Conservation (phyloP, 2,113 vertebrate genomes). For the Gobiocypris rarus region DNA sequence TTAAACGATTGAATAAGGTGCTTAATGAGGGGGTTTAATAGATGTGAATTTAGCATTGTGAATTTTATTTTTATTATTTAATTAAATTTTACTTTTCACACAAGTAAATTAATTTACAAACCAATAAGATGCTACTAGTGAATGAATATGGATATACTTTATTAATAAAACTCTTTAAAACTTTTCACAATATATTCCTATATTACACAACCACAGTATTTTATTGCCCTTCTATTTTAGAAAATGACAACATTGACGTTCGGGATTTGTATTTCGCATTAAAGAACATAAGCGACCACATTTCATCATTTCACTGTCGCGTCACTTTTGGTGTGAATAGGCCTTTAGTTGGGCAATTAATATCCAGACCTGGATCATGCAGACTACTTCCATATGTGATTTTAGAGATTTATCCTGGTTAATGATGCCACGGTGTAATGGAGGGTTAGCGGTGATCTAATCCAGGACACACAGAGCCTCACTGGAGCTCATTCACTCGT, state of each 20-base stretch:
- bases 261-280: neutral
- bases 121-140: neutral
- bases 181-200: neutral
- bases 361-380: neutral
- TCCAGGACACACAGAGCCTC: slow-evolving; percentile 25
- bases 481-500: neutral
- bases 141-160: neutral
- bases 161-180: neutral
- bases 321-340: neutral
- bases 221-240: neutral
- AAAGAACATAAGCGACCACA: neutral
- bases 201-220: no score
- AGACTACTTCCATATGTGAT: slow-evolving; percentile 38
- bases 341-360: neutral
- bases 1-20: neutral
- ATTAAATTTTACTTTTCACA: neutral
- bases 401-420: slow-evolving; percentile 9
- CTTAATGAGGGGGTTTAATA: neutral
- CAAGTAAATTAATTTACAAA: no score
- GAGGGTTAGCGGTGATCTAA: slow-evolving; percentile 45
- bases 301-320: neutral
- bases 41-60: neutral
- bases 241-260: neutral
- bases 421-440: slow-evolving; percentile 32
- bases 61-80: neutral